Conservation (phyloP, 2,113 vertebrate species). For the Sialia sialis region DNA sequence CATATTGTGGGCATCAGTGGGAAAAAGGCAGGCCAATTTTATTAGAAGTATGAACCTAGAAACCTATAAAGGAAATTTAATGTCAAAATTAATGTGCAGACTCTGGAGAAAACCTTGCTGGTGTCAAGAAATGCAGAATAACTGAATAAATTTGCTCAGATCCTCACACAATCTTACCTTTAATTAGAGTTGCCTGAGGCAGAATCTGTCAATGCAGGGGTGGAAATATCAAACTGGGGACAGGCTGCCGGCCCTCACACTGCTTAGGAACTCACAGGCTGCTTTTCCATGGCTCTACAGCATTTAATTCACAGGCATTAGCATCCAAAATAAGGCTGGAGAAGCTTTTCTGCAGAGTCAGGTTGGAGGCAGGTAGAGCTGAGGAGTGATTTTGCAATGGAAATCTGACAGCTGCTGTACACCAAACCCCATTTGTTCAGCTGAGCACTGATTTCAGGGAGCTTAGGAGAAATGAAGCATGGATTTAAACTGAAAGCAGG, state of each 20-base stretch:
- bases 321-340: not conserved
- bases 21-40: not conserved
- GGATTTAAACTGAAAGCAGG: not conserved
- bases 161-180: not conserved
- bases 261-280: not conserved
- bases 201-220: not conserved
- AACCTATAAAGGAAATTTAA: not conserved
- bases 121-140: not conserved
- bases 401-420: not conserved
- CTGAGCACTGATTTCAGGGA: not conserved
- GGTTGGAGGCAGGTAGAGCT: not conserved
- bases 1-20: not conserved
- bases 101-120: slow-evolving; percentile 1
- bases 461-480: not conserved
- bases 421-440: not conserved
- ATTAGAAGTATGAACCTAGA: not conserved
- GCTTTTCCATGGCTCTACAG: not conserved
- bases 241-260: not conserved
- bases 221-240: not conserved
- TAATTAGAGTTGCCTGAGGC: not conserved
- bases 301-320: not conserved
- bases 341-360: not conserved
- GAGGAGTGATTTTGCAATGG: not conserved
- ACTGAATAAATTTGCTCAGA: not conserved
- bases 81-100: not conserved